These are phyloP conservation scores for Neuroterus valhalla DNA, from an alignment of 1,140 invertebrate species.

Conservation along the genomic window DNA sequence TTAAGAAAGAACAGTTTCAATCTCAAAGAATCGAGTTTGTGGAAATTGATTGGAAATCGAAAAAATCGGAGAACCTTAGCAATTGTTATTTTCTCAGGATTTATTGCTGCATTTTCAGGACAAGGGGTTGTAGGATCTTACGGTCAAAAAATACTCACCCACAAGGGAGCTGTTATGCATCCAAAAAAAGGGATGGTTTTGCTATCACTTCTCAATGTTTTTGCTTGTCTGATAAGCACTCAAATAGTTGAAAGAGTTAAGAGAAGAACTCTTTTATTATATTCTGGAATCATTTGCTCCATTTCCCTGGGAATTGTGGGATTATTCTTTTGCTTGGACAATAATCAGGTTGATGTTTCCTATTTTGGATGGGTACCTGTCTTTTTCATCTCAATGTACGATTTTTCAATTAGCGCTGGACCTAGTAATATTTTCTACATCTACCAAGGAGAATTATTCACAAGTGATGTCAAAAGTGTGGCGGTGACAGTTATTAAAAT, in stretches of 20 bases:
- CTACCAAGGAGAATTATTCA: conserved; percentile 13
- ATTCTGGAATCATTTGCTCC: not conserved
- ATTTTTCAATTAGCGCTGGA: not conserved
- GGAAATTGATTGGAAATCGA: not conserved
- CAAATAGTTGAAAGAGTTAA: not conserved
- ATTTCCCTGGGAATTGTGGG: not conserved
- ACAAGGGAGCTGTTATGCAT: not conserved
- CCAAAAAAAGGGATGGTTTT: not conserved
- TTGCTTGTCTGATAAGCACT: conserved; percentile 3
- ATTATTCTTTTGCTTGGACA: not conserved
- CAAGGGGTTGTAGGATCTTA: not conserved
- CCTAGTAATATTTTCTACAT: conserved; percentile 15
- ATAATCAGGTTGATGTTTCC: not conserved
- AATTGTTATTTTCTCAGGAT: not conserved
- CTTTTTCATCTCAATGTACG: not conserved
- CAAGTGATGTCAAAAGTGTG: not conserved
- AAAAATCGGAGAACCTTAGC: not conserved
- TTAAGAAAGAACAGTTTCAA: not conserved
- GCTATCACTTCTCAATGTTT: not conserved
- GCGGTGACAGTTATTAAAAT: not conserved
- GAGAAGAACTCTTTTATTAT: not conserved
- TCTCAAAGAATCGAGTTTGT: not conserved
- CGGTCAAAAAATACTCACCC: conserved; percentile 7
- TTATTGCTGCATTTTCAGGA: not conserved
- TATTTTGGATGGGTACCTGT: not conserved